phyloP scores from a whole-genome alignment of 2,113 vertebrate genomes.

The Mola mola region DNA sequence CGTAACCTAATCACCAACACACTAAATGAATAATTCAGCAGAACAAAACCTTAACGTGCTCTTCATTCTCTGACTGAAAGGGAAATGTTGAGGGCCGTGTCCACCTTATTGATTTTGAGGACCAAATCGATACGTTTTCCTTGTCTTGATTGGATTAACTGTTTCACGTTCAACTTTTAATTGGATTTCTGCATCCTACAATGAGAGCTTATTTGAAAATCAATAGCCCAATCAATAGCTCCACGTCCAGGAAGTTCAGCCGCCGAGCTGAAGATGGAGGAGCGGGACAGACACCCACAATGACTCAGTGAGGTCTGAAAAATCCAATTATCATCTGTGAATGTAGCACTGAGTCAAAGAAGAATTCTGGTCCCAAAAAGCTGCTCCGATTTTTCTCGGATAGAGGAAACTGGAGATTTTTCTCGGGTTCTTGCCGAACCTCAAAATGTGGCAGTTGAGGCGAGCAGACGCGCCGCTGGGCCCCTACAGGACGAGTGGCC shows the following conservation, averaged over 20 bases:
- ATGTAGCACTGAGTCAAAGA: too few relatives aligned
- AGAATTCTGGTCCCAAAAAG: background rate
- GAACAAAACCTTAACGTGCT: too few relatives aligned
- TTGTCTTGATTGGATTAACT: constrained; percentile 79
- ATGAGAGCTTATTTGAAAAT: constrained; percentile 76
- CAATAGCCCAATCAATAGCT: constrained; percentile 80
- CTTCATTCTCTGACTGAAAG: constrained; percentile 33
- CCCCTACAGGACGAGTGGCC: constrained; percentile 13
- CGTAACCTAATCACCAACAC: too few relatives aligned
- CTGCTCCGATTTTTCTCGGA: too few relatives aligned
- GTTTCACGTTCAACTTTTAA: constrained; percentile 77
- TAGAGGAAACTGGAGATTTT: background rate
- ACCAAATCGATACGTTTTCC: constrained; percentile 75
- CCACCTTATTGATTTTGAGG: constrained; percentile 75
- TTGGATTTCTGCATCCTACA: constrained; percentile 80
- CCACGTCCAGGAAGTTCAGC: constrained; percentile 57
- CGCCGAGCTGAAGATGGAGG: constrained; percentile 23
- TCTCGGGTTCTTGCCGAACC: background rate
- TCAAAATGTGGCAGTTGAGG: background rate
- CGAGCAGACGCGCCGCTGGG: background rate
- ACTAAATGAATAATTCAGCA: too few relatives aligned
- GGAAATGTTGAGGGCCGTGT: constrained; percentile 14
- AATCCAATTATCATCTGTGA: constrained; percentile 25
- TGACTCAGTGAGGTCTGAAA: constrained; percentile 17
- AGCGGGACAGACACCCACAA: constrained; percentile 52